Conservation (phyloP, 2,113 vertebrate species). For the Romanogobio albipinnatus region DNA sequence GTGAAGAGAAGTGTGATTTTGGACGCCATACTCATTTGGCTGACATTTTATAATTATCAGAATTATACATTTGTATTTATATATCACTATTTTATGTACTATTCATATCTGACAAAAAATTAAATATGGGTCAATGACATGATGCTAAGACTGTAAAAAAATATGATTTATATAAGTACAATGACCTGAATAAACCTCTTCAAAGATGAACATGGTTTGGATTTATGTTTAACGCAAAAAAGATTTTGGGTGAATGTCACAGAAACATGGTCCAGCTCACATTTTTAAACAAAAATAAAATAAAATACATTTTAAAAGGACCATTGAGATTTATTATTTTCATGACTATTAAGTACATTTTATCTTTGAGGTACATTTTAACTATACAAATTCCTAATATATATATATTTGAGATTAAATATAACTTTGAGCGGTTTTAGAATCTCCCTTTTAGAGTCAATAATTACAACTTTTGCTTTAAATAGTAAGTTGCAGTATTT, state of each 20-base stretch:
- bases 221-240: background rate
- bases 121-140: background rate
- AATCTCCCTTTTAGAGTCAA: too few species aligned
- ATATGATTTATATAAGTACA: background rate
- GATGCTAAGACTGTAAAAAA: background rate
- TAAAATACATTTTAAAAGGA: background rate
- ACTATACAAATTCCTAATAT: too few species aligned
- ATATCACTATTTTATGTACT: background rate
- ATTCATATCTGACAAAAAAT: background rate
- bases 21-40: background rate
- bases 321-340: background rate
- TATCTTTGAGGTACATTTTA: background rate
- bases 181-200: background rate
- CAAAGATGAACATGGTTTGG: background rate
- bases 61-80: background rate
- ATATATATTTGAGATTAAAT: too few species aligned
- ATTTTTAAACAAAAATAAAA: background rate
- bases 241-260: background rate
- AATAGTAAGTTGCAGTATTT: too few species aligned
- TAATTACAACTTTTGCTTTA: too few species aligned
- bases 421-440: too few species aligned
- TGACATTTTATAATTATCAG: background rate
- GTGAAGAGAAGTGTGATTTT: background rate
- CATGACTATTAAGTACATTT: background rate
- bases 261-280: background rate